A percentile compares a stretch with the other conserved stretches of the same genome.
Evolutionary conservation across 2,113 vertebrate species (phyloP).

Genomic region (Halichoeres trimaculatus): DNA sequence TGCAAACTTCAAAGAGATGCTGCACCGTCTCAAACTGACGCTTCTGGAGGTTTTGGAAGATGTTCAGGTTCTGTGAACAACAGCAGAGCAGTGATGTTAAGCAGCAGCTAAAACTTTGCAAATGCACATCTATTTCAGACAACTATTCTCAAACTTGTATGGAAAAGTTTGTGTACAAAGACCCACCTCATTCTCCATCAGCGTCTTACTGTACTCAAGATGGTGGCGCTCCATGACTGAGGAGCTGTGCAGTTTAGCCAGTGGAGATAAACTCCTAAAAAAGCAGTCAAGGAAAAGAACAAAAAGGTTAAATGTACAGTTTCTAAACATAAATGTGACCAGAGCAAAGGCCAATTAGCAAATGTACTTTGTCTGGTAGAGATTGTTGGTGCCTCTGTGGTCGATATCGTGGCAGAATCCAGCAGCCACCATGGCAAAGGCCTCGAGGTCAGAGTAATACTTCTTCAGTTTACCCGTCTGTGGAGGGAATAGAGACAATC

Average conservation of each 20-base stretch:
- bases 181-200: slow-evolving; percentile 89
- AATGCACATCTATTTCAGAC: not conserved
- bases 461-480: slow-evolving; percentile 94
- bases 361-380: slow-evolving; percentile 96
- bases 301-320: not conserved
- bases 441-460: slow-evolving; percentile 93
- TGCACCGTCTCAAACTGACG: slow-evolving; percentile 92
- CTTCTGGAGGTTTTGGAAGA: slow-evolving; percentile 94
- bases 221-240: slow-evolving; percentile 94
- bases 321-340: too few species aligned
- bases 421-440: slow-evolving; percentile 94
- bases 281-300: not conserved
- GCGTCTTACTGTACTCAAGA: slow-evolving; percentile 91
- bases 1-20: slow-evolving; percentile 95
- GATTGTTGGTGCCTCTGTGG: slow-evolving; percentile 94
- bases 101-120: not conserved
- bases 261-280: slow-evolving; percentile 83
- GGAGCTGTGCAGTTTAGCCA: slow-evolving; percentile 91
- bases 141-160: not conserved
- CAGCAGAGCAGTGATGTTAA: slow-evolving; percentile 36
- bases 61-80: slow-evolving; percentile 88
- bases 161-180: not conserved
- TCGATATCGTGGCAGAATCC: slow-evolving; percentile 97
- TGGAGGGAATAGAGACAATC: not conserved
- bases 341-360: slow-evolving; percentile 1